Base-by-base conservation (phyloP, 1,140 invertebrate genomes). In the Drosophila mayri region DNA sequence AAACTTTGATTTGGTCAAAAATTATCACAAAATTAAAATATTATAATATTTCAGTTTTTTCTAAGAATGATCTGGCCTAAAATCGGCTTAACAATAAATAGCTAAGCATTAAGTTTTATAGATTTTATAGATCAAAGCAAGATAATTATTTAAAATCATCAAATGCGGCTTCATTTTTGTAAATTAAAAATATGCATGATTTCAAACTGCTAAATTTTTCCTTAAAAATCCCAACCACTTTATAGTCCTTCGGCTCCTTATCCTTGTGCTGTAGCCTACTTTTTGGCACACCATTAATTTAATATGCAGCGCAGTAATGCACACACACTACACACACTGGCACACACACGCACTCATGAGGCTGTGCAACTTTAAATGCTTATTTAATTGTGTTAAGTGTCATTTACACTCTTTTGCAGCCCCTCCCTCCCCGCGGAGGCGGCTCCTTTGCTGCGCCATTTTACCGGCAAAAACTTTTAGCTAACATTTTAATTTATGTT, bases 381-480 rank as follows among this genome's bases (percentile, higher is more conserved):
- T 88, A 88, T 88, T 90, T 88, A 88, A 88, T 88, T 88, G 84
- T 88, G 84, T 88, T 88, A 88, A 88, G 84, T 88, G 84, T 88
- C 84, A 90, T 88, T 88, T 88, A 81, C 84, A 90, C 80, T 80
- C 78, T 61, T 54, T 77, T 38, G 37, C 37, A 41, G 22, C 44
- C 30, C 28, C 46, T 30, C 28, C 41, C 41, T 35, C 65, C 4
- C 20, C 44, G 5, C n/a, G 16, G 12, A 0, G 49, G 12, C 0
- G 50, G 14, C 32, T 60, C 46, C 63, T 62, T 68, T 76, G 37
- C 65, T 59, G 47, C 67, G 80, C 68, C 80, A 87, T 74, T 87
- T 87, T 80, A 83, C 71, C 76, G 68, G 80, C 81, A 84, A 71
- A 77, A 90, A 88, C 80, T 88, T 90, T 88, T 74, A 80, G 84